phyloP scores from a whole-genome alignment of 2,888 invertebrate species.

The Drosophila longiperda region DNA sequence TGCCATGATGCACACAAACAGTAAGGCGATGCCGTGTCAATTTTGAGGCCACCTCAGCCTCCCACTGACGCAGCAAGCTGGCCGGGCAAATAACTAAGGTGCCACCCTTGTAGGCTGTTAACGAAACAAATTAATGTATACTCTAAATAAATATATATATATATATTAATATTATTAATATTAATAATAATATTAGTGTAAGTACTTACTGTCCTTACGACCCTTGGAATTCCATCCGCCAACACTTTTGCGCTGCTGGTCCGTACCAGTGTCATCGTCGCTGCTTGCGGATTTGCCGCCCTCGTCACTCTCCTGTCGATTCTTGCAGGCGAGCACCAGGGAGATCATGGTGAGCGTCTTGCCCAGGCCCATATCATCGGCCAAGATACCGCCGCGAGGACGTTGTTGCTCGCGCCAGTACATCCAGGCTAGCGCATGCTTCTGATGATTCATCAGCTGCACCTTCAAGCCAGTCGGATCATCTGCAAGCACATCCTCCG shows the following conservation, averaged over 20 bases:
- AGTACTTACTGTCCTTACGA: constrained; percentile 78
- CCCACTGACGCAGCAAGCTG: constrained; percentile 96
- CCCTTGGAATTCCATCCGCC: constrained; percentile 81
- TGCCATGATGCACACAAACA: constrained; percentile 92
- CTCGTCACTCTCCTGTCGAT: constrained; percentile 74
- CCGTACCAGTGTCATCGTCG: constrained; percentile 60
- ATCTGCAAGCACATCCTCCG: constrained; percentile 86
- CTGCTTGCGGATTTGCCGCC: constrained; percentile 57
- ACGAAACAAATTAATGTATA: not conserved
- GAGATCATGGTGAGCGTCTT: constrained; percentile 94
- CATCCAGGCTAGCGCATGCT: constrained; percentile 94
- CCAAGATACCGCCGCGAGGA: constrained; percentile 94
- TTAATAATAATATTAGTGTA: not conserved
- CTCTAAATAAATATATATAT: not conserved
- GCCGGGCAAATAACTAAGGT: constrained; percentile 97
- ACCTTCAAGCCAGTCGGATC: constrained; percentile 89
- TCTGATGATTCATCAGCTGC: constrained; percentile 92
- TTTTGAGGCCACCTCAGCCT: constrained; percentile 90
- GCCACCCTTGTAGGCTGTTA: constrained; percentile 87
- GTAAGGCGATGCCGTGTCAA: constrained; percentile 87
- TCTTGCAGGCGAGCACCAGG: constrained; percentile 87
- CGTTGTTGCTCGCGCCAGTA: constrained; percentile 95
- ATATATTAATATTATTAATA: not conserved
- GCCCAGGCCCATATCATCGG: constrained; percentile 86
- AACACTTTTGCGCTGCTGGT: constrained; percentile 11